Conservation (phyloP, 2,113 vertebrate genomes). For the Paracanthobrama guichenoti region DNA sequence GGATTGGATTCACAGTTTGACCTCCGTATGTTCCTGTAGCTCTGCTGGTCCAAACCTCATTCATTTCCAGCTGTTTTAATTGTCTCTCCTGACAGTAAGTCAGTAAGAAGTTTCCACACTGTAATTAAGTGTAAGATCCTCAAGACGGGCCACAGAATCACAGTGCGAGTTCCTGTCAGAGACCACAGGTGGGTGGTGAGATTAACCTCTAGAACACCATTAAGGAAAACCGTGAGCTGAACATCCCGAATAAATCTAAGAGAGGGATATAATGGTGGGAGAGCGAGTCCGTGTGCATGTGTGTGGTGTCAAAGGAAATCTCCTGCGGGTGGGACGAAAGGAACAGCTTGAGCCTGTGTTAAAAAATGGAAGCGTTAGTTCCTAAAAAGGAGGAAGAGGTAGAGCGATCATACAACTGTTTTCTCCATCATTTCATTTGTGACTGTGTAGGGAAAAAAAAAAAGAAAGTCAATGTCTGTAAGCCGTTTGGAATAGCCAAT, state of each 20-base stretch:
- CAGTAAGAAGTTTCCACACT: constrained; percentile 45
- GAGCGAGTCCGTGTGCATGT: constrained; percentile 39
- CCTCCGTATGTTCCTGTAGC: constrained; percentile 22
- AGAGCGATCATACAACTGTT: constrained; percentile 40
- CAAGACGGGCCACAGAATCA: constrained; percentile 43
- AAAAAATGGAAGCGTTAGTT: constrained; percentile 34
- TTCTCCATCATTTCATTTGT: constrained; percentile 56
- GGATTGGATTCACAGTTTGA: constrained; percentile 41
- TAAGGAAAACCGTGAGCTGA: constrained; percentile 47
- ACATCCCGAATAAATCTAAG: constrained; percentile 35
- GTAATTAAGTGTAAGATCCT: constrained; percentile 58
- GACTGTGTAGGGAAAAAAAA: background rate
- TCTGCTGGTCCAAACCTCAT: constrained; percentile 41
- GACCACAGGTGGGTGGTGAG: constrained; percentile 52
- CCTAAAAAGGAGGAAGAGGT: constrained; percentile 45
- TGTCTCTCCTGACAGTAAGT: constrained; percentile 51
- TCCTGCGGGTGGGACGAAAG: constrained; percentile 12
- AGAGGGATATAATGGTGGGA: constrained; percentile 22
- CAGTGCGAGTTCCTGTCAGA: constrained; percentile 46
- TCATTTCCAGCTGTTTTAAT: constrained; percentile 50
- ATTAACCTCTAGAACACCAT: constrained; percentile 39
- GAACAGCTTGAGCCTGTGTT: constrained; percentile 41
- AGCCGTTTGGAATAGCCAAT: constrained; percentile 45
- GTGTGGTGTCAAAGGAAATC: constrained; percentile 30
- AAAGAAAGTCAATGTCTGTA: constrained; percentile 12